These are phyloP conservation scores for Lepus americanus DNA, from an alignment of 2,113 vertebrate genomes.

Conservation along the genomic window DNA sequence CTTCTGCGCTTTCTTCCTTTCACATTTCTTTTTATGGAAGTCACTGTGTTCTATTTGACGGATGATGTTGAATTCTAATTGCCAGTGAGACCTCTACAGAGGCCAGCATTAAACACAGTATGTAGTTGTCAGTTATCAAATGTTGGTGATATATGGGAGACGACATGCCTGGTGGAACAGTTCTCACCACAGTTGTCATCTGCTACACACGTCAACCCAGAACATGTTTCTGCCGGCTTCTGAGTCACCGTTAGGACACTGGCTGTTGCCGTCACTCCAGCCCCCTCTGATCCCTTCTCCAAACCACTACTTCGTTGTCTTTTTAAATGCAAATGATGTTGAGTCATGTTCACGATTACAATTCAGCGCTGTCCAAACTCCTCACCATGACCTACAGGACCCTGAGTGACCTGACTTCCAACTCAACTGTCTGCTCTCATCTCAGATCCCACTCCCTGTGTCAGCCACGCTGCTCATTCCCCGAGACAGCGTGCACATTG, in stretches of 20 bases:
- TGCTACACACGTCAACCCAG: conserved; percentile 32
- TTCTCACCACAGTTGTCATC: conserved; percentile 64
- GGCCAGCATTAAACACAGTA: conserved; percentile 33
- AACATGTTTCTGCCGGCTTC: conserved; percentile 24
- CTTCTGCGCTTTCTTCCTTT: conserved; percentile 29
- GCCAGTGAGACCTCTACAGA: conserved; percentile 52
- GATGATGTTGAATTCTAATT: conserved; percentile 16
- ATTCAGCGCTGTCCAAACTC: neutral
- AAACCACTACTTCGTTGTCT: neutral
- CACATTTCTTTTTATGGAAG: conserved; percentile 45
- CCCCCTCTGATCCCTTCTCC: neutral
- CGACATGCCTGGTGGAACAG: conserved; percentile 49
- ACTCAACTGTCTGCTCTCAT: neutral
- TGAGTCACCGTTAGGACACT: conserved; percentile 12
- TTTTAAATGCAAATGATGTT: neutral
- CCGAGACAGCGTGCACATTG: neutral
- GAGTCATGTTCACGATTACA: neutral
- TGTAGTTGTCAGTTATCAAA: conserved; percentile 75
- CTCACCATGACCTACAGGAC: neutral
- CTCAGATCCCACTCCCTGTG: neutral
- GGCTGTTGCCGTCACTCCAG: neutral
- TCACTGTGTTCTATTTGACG: conserved; percentile 48
- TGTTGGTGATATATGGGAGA: conserved; percentile 61
- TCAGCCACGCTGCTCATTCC: neutral
- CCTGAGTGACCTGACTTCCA: neutral